phyloP scores from a whole-genome alignment of 2,888 invertebrate genomes.

The Brachypalpus laphriformis region DNA sequence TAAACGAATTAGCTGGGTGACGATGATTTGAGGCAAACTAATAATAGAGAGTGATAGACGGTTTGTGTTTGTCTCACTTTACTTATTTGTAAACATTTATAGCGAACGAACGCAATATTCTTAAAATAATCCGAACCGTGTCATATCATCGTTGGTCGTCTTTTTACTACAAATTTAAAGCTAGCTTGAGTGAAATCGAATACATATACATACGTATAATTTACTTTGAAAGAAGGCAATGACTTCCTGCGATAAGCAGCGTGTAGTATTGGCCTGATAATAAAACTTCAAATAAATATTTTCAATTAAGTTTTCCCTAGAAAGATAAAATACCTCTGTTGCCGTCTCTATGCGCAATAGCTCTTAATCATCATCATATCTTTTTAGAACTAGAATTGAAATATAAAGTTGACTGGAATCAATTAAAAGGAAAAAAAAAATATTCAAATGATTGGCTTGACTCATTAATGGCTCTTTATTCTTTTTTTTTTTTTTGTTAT shows the following conservation, averaged over 20 bases:
- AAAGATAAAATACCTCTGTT: not conserved
- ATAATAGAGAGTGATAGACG: constrained; percentile 35
- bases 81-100: constrained; percentile 27
- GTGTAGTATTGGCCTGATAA: constrained; percentile 11
- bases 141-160: constrained; percentile 12
- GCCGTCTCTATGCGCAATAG: constrained; percentile 5
- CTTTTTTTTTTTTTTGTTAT: not conserved
- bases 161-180: constrained; percentile 17
- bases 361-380: constrained; percentile 13
- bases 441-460: constrained; percentile 6
- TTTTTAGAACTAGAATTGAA: not conserved
- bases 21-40: constrained; percentile 31
- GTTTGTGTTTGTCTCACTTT: not conserved
- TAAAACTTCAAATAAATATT: not conserved
- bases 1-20: constrained; percentile 14
- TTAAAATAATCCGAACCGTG: not conserved
- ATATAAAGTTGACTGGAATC: constrained; percentile 29
- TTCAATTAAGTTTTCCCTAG: not conserved
- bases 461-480: not conserved
- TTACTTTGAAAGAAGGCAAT: constrained; percentile 15
- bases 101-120: constrained; percentile 2
- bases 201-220: not conserved
- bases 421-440: constrained; percentile 10
- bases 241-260: constrained; percentile 57
- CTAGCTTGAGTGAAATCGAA: not conserved